Base-by-base conservation (phyloP, 2,113 vertebrate genomes). In the Rhodinocichla rosea region DNA sequence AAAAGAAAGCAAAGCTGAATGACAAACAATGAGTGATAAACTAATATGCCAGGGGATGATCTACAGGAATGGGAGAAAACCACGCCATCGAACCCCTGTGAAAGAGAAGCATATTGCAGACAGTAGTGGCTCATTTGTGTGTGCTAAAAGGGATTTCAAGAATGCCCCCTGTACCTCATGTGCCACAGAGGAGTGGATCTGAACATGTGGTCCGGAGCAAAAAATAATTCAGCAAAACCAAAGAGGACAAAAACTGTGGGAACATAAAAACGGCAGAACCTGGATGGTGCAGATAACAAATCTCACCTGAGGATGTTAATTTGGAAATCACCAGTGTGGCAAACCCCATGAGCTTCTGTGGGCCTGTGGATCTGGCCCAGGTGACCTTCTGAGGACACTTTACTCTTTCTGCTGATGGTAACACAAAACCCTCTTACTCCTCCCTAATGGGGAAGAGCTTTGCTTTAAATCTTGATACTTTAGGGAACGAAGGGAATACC, bases 101-200 rank as follows among this genome's bases (percentile, higher is more conserved):
- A 82, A 85, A 80, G 12, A 90, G 4, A 62, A 88, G 17, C 3
- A 1, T 33, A 9, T 23, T 86, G 71, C 7, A 33, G 9, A 30
- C 0, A 6, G 13, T 23, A 59, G 44, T 35, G 9, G n/a, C 16
- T 55, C 21, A 3, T 77, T 33, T 67, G 2, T 64, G 3, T 53
- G 42, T 24, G 11, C 11, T 52, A 21, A 33, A 67, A 59, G 13
- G 33, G 13, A 42, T 77, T 26, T 52, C 19, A 73, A 9, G 37
- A 45, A 39, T 22, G 8, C 0, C 24, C 9, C 4, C 0, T 69
- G 24, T 27, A 62, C 4, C 4, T 2, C 3, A 1, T 6, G 28
- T 55, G 33, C 35, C 13, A 23, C 18, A 70, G 26, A n/a, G 23
- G 9, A 77, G 23, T 22, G 49, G 32, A 45, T 7, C 17, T 49